These are phyloP conservation scores for Drosophila meridionalis DNA, from an alignment of 2,888 invertebrate genomes.

Conservation along the genomic window DNA sequence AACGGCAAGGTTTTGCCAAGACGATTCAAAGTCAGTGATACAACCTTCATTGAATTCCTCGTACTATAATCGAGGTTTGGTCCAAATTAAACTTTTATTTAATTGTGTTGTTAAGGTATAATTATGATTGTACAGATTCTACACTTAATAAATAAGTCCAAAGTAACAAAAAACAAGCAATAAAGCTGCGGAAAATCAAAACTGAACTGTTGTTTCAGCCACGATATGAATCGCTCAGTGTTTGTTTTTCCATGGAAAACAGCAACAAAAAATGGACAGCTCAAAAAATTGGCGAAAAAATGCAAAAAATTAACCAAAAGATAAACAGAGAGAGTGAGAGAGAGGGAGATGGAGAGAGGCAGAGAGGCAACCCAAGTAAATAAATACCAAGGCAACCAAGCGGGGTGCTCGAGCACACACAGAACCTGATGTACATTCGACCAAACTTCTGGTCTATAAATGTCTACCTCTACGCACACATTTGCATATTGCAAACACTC, in stretches of 20 bases:
- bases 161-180: too few relatives aligned
- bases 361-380: constrained; percentile 51
- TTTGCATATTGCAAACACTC: constrained; percentile 57
- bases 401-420: constrained; percentile 32
- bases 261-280: constrained; percentile 14
- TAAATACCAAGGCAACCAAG: constrained; percentile 70
- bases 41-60: too few relatives aligned
- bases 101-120: too few relatives aligned
- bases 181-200: constrained; percentile 69
- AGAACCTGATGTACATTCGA: constrained; percentile 50
- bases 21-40: too few relatives aligned
- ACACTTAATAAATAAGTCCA: too few relatives aligned
- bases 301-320: constrained; percentile 34
- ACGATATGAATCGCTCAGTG: constrained; percentile 51
- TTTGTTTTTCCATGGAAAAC: constrained; percentile 5
- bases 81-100: too few relatives aligned
- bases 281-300: constrained; percentile 33
- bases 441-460: constrained; percentile 75
- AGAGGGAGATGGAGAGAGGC: not conserved
- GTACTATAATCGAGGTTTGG: too few relatives aligned
- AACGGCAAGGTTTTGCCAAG: too few relatives aligned
- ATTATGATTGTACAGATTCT: too few relatives aligned
- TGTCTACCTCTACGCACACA: constrained; percentile 68
- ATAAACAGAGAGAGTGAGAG: constrained; percentile 9
- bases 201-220: constrained; percentile 46